These are phyloP conservation scores for Leuctra nigra DNA, from an alignment of 2,888 invertebrate genomes.

Conservation along the genomic window DNA sequence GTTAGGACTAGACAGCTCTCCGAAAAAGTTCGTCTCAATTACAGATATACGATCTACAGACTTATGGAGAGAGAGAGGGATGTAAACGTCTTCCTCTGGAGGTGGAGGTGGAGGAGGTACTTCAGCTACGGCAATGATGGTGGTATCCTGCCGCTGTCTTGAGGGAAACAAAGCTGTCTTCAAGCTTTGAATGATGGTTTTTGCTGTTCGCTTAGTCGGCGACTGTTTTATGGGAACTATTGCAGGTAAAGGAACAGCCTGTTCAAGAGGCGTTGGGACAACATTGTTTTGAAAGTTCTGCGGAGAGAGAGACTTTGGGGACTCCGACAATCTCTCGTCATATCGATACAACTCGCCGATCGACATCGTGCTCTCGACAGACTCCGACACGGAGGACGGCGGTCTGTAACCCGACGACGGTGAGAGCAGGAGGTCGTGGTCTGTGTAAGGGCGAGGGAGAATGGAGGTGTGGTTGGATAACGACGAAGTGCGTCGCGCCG, in stretches of 20 bases:
- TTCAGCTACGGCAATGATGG: neutral
- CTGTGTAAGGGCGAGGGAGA: neutral
- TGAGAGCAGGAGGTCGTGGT: neutral
- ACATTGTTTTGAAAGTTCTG: neutral
- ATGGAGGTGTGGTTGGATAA: neutral
- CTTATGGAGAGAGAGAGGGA: neutral
- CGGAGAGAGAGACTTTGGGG: neutral
- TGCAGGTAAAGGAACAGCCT: neutral
- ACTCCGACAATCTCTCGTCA: conserved; percentile 1
- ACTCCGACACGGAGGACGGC: conserved; percentile 17
- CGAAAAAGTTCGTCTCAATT: neutral
- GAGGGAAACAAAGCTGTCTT: conserved; percentile 5
- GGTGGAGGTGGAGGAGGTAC: neutral
- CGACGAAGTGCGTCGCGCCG: neutral
- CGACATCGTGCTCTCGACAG: conserved; percentile 18
- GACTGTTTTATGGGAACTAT: neutral
- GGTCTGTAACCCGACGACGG: neutral
- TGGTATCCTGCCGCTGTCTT: neutral
- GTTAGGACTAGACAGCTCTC: neutral
- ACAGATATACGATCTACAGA: neutral
- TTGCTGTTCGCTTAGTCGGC: conserved; percentile 2
- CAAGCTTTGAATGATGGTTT: conserved; percentile 7
- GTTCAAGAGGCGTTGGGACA: neutral
- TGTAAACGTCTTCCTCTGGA: neutral
- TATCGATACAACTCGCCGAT: conserved; percentile 7